Evolutionary conservation across 2,797 vertebrate species (phyloP).

Genomic region (Euphonia xanthogaster): DNA sequence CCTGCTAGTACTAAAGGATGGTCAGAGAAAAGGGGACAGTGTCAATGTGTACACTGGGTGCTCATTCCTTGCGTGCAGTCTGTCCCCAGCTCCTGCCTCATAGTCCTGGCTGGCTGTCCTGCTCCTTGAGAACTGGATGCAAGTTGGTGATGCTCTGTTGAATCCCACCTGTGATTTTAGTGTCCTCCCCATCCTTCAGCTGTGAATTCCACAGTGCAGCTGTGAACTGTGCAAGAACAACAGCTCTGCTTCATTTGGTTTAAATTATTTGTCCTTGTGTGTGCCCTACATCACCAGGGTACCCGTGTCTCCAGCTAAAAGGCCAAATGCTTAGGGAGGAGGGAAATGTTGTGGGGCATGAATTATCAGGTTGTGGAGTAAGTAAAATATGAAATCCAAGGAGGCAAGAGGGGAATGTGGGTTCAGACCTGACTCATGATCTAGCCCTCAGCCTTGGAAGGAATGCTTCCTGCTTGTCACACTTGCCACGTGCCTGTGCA

Average conservation of each 20-base stretch:
- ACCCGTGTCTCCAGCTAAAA: not conserved
- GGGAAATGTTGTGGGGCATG: accelerated
- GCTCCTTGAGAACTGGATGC: not conserved
- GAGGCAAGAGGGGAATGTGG: not conserved
- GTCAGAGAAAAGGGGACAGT: not conserved
- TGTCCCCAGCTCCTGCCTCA: not conserved
- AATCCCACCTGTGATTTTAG: not conserved
- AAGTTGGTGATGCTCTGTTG: not conserved
- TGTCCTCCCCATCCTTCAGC: not conserved
- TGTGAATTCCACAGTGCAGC: not conserved
- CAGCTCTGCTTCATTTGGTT: not conserved
- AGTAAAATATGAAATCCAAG: not conserved
- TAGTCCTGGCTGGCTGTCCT: not conserved
- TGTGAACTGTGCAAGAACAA: not conserved
- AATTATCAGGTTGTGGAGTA: not conserved
- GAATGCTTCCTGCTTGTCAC: not conserved
- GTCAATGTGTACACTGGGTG: accelerated
- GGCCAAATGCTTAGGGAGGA: not conserved
- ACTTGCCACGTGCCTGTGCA: accelerated
- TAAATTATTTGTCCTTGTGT: not conserved
- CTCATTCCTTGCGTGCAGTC: accelerated
- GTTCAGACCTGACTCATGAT: accelerated
- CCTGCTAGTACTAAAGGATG: not conserved
- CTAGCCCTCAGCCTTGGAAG: not conserved
- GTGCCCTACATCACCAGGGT: not conserved